A percentile compares a stretch with the other conserved stretches of the same genome.
Conservation (phyloP, 2,888 invertebrate species). For the Patella pellucida region DNA sequence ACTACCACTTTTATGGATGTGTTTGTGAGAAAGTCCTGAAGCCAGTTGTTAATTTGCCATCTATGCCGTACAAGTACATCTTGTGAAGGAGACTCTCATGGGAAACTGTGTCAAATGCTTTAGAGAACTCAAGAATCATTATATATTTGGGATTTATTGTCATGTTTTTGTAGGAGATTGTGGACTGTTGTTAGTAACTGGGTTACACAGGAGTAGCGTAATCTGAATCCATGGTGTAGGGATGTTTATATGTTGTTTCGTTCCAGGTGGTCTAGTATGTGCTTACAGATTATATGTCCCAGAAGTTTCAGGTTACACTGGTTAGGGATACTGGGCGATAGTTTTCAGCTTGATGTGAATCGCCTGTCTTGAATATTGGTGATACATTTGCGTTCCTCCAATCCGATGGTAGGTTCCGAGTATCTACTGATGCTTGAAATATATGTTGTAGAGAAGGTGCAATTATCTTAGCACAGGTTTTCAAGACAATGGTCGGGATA, state of each 20-base stretch:
- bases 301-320: no score
- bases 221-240: background rate
- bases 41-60: background rate
- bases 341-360: no score
- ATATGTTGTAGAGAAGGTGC: no score
- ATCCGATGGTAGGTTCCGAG: no score
- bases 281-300: background rate
- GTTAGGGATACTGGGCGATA: no score
- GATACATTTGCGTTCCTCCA: no score
- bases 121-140: background rate
- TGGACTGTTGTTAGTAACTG: background rate
- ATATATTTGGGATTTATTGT: background rate
- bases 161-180: background rate
- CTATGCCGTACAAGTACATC: background rate
- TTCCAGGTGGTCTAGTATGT: slow-evolving; percentile 1
- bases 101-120: background rate
- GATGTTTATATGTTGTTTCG: background rate
- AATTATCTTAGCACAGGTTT: no score
- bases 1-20: no score
- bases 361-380: no score
- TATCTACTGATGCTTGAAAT: no score
- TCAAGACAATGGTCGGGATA: no score
- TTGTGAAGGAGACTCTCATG: slow-evolving; percentile 8
- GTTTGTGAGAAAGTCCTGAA: background rate
- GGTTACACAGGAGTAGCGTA: background rate